Evolutionary conservation across 2,113 vertebrate species (phyloP), one percentile per base, ranked within the genome.

Genomic region (Sterrhoptilus dennistouni): DNA sequence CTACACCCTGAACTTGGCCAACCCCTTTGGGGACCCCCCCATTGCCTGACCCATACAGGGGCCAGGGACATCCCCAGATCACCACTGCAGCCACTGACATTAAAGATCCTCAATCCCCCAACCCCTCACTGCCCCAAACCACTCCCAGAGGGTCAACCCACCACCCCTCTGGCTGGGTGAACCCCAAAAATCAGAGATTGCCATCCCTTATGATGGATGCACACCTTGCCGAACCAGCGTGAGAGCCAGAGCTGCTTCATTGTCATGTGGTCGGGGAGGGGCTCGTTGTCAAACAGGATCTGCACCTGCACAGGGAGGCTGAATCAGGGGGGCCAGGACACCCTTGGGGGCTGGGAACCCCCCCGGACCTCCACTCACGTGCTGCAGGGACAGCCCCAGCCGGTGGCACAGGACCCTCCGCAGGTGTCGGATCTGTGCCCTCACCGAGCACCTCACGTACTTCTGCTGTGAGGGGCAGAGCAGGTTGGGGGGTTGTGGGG

Each of bases 341-440:
- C 2, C 8, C 6, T 35, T 6, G 33, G 33, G 36, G 45, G 24
- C 29, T 52, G 54, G 70, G 29, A 18, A 1, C 11, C 24, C n/a
- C 74, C 13, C 8, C 11, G 0, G 19, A 56, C 33, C 31, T 35
- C 59, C 96, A 97, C 98, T 98, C 92, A 99, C 99, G 80, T 99
- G 99, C 70, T 99, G 98, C 93, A 98, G 98, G 22, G 98, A 98
- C 87, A 99, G 98, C 45, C 98, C 99, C 44, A 99, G 97, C 23
- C 99, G 98, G 96, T 99, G 99, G 90, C 99, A 99, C 9, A 99
- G 98, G 31, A 99, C 99, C 89, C 98, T 98, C 83, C 99, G 97
- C 94, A 99, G 98, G 97, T 99, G 99, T 59, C 98, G 98, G 64
- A 99, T 99, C 94, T 99, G 99, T 0, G 99, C 99, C 95, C 99